A percentile compares a stretch with the other conserved stretches of the same genome.
These are phyloP conservation scores for Pantherophis vulpinus DNA, from an alignment of 2,797 vertebrate species.

Conservation along the genomic window DNA sequence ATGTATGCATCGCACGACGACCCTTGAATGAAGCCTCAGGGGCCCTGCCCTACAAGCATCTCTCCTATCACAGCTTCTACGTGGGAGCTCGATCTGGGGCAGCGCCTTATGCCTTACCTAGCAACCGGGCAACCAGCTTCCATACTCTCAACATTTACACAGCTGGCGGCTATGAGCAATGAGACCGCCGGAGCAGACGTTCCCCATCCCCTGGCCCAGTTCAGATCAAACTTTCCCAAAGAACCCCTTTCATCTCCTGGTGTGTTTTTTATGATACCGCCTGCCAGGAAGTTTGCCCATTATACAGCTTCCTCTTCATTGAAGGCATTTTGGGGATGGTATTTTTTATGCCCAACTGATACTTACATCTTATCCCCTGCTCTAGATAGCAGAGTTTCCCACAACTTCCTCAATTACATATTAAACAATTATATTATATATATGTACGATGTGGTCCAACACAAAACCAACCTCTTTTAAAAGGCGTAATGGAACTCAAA, in stretches of 20 bases:
- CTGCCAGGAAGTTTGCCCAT: neutral
- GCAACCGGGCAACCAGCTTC: conserved; percentile 22
- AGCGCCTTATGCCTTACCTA: conserved; percentile 41
- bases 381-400: neutral
- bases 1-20: conserved; percentile 4
- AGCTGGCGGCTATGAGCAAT: conserved; percentile 26
- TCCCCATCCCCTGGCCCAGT: neutral
- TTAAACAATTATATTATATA: neutral
- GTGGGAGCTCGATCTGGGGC: conserved; percentile 39
- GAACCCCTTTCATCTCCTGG: neutral
- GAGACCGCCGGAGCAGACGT: neutral
- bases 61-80: conserved; percentile 33
- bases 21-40: conserved; percentile 5
- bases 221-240: neutral
- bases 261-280: neutral
- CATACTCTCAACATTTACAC: conserved; percentile 22
- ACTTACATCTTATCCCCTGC: neutral
- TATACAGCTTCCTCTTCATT: neutral
- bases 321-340: neutral
- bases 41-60: conserved; percentile 46
- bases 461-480: neutral
- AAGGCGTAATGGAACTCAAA: neutral
- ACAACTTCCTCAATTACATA: neutral
- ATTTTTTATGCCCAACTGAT: neutral
- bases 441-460: neutral